Evolutionary conservation across 2,888 invertebrate genomes (phyloP).

Genomic region (Epinotia bilunana): DNA sequence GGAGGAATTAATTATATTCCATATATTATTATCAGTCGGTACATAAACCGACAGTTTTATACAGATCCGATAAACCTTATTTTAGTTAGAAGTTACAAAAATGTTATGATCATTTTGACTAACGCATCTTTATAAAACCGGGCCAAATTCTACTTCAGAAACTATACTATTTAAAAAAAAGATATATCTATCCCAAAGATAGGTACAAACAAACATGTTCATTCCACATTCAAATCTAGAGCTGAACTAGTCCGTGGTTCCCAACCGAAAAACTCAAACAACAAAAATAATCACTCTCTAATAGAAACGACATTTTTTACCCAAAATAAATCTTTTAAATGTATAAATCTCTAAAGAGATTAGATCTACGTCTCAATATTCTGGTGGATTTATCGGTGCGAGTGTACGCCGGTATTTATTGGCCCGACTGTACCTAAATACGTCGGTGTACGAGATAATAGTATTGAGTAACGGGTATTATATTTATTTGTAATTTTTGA

Average conservation of each 20-base stretch:
- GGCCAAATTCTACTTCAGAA: too few species aligned
- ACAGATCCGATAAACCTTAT: too few species aligned
- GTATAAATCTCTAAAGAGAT: constrained; percentile 77
- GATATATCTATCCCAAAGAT: background rate
- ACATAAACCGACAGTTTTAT: too few species aligned
- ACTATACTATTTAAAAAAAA: too few species aligned
- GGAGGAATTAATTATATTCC: too few species aligned
- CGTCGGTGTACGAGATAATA: constrained; percentile 76
- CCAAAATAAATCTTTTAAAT: constrained; percentile 75
- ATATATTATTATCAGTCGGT: too few species aligned
- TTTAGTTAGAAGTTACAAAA: too few species aligned
- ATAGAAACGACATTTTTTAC: constrained; percentile 56
- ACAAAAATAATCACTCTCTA: constrained; percentile 49
- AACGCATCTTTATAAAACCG: too few species aligned
- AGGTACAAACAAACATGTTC: constrained; percentile 2
- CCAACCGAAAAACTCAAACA: constrained; percentile 20
- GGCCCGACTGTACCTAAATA: constrained; percentile 75
- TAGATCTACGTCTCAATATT: constrained; percentile 83
- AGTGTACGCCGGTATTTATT: constrained; percentile 70
- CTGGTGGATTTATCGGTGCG: constrained; percentile 76
- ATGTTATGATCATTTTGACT: too few species aligned
- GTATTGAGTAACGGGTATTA: constrained; percentile 72
- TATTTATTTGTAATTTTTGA: constrained; percentile 63
- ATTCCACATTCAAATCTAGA: constrained; percentile 11
- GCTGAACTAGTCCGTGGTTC: constrained; percentile 19